Conservation (phyloP, 2,888 invertebrate genomes). For the Synanthedon vespiformis region DNA sequence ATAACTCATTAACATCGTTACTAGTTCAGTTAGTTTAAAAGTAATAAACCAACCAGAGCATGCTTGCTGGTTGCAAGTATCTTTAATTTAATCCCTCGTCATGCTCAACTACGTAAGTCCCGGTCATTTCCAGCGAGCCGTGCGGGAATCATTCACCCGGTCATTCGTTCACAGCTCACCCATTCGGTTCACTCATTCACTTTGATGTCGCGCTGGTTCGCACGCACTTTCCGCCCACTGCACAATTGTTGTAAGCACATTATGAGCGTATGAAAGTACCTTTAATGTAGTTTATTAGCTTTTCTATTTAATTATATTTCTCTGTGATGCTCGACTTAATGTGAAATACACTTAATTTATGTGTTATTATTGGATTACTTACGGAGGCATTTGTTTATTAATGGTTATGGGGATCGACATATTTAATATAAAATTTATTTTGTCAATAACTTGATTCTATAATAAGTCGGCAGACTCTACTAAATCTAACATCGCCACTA, state of each 20-base stretch:
- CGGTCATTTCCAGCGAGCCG: slow-evolving; percentile 48
- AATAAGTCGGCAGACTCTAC: too few species aligned
- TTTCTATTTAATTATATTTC: not conserved
- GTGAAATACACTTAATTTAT: too few species aligned
- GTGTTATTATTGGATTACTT: too few species aligned
- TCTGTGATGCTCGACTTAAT: too few species aligned
- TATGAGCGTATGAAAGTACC: not conserved
- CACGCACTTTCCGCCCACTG: slow-evolving; percentile 52
- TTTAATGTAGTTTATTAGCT: not conserved
- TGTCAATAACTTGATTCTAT: too few species aligned
- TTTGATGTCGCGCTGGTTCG: slow-evolving; percentile 46
- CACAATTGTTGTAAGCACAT: slow-evolving; percentile 31
- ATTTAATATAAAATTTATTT: too few species aligned
- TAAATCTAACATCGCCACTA: too few species aligned
- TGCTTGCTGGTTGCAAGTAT: not conserved
- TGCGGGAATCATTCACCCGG: slow-evolving; percentile 46
- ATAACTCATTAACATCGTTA: too few species aligned
- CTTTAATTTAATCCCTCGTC: not conserved
- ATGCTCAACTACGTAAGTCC: slow-evolving; percentile 9
- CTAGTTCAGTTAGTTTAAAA: not conserved
- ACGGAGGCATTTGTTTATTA: too few species aligned
- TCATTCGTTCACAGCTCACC: slow-evolving; percentile 36
- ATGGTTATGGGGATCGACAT: too few species aligned
- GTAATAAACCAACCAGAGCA: not conserved
- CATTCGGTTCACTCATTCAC: slow-evolving; percentile 38